Evolutionary conservation across 1,140 invertebrate genomes (phyloP), one percentile per base, ranked within the genome.

Genomic region (Cydia splendana): DNA sequence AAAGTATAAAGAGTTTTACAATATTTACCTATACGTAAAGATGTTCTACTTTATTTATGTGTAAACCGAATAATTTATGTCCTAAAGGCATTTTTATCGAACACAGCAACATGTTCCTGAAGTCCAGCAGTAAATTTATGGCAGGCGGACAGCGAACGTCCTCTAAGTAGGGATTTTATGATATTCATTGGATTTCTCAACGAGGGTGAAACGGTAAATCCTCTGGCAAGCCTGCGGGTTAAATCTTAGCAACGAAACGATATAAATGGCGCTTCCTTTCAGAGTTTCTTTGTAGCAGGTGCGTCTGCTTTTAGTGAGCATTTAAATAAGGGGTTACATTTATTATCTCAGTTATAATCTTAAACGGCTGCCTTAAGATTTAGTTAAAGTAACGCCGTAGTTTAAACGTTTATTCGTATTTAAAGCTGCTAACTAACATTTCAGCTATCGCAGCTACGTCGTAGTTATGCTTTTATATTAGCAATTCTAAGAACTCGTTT

Each of bases 91-190:
- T 38, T 38, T 71, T 71, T 71, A 34, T 15, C 67, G 20, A 71
- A 45, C 38, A n/a, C 67, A 71, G 6, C 67, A 71, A 38, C 67
- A 71, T 62, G 18, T 62, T 62, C 4, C 30, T 30, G 45, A 42
- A 10, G 38, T 71, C 67, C 67, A 20, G 15, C 34, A 71, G 30
- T 71, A 38, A 71, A 71, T 71, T 71, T 71, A 71, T 71, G 34
- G 67, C 34, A 42, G 38, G 20, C 67, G 38, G 34, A 71, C 67
- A 71, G 67, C 34, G 67, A 71, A 42, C 18, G 34, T 71, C 34
- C n/a, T 45, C 34, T 71, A 71, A 71, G 67, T 71, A 42, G 67
- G 67, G 67, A 71, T 71, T 71, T 71, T 71, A 71, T 71, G 67
- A 71, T 45, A 71, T 71, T 71, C 67, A 71, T 71, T 42, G 67